Percentiles rank a stretch among this genome's conserved stretches.
These are phyloP conservation scores for Apodemia zela DNA, from an alignment of 2,888 invertebrate genomes.

Conservation along the genomic window DNA sequence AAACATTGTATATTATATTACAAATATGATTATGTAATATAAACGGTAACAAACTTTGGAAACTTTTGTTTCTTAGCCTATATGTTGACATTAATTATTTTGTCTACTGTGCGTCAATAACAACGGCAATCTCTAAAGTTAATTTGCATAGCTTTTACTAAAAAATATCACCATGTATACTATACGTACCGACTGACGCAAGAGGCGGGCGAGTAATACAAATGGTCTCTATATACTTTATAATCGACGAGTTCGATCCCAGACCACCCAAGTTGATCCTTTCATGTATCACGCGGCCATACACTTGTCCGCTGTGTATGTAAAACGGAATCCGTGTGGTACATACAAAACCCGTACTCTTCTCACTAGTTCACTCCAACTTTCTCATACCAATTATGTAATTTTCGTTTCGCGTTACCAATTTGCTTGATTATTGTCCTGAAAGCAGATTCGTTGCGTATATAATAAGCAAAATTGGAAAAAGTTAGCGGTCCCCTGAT, in stretches of 20 bases:
- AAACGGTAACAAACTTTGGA: too few relatives aligned
- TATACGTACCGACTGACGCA: constrained; percentile 16
- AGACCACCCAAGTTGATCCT: constrained; percentile 71
- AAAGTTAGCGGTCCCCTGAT: constrained; percentile 44
- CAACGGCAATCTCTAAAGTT: neutral
- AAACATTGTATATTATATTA: too few relatives aligned
- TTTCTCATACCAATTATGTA: constrained; percentile 64
- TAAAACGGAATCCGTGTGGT: constrained; percentile 29
- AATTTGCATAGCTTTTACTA: neutral
- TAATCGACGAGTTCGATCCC: constrained; percentile 60
- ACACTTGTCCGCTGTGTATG: constrained; percentile 40
- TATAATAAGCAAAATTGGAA: constrained; percentile 59
- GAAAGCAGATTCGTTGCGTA: constrained; percentile 36
- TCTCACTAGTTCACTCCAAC: constrained; percentile 34
- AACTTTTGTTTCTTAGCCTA: neutral
- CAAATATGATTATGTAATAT: too few relatives aligned
- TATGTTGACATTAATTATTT: neutral
- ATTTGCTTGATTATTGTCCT: constrained; percentile 64
- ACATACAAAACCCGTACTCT: constrained; percentile 25
- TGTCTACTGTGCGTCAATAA: neutral
- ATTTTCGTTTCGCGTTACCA: constrained; percentile 69
- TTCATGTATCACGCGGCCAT: constrained; percentile 42
- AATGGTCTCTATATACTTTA: constrained; percentile 52
- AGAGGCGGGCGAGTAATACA: constrained; percentile 42
- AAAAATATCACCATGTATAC: constrained; percentile 12